Percentiles rank a stretch among this genome's conserved stretches.
Evolutionary conservation across 2,113 vertebrate genomes (phyloP).

Genomic region (Tachysurus vachellii): DNA sequence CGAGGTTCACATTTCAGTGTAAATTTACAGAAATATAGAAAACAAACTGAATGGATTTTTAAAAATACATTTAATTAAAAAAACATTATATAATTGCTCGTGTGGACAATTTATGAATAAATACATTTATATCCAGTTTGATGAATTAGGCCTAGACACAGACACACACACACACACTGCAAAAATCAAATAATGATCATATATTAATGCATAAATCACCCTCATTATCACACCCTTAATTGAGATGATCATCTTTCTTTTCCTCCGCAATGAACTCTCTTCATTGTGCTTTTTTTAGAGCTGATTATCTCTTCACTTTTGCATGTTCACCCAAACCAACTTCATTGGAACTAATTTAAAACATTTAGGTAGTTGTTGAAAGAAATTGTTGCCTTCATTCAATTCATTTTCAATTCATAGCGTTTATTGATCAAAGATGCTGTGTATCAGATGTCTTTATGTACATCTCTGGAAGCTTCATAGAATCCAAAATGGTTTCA

Average conservation of each 20-base stretch:
- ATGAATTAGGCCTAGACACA: neutral
- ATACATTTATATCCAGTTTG: neutral
- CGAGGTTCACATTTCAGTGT: neutral
- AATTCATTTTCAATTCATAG: conserved; percentile 28
- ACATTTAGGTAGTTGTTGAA: neutral
- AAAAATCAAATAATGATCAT: conserved; percentile 1
- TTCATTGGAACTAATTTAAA: conserved; percentile 12
- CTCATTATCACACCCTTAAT: neutral
- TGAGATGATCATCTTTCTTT: neutral
- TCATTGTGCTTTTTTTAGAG: neutral
- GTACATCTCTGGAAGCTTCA: neutral
- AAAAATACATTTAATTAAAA: neutral
- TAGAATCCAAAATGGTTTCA: conserved; percentile 35
- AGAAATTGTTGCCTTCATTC: neutral
- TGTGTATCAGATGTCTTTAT: conserved; percentile 1
- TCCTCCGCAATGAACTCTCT: neutral
- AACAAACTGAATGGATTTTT: neutral
- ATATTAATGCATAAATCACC: neutral
- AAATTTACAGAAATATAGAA: neutral
- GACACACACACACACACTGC: neutral
- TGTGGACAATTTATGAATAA: neutral
- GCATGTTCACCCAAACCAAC: neutral
- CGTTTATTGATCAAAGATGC: conserved; percentile 25
- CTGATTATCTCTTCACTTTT: neutral
- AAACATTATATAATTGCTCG: neutral